phyloP scores from a whole-genome alignment of 1,140 invertebrate genomes.

The Heterodera carotae region DNA sequence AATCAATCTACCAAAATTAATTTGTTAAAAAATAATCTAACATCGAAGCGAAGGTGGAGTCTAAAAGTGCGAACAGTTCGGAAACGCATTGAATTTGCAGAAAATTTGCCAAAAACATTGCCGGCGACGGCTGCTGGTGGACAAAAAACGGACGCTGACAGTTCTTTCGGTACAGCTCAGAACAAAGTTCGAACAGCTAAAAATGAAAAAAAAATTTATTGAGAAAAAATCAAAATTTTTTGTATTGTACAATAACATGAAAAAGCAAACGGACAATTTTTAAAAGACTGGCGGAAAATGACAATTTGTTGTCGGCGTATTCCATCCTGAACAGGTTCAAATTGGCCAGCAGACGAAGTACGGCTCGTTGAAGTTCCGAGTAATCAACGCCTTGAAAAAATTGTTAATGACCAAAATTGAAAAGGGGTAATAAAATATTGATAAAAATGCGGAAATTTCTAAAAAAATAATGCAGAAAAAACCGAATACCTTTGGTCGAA shows the following conservation, averaged over 20 bases:
- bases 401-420: too few species aligned
- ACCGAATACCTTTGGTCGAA: conserved; percentile 15
- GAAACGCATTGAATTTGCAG: conserved; percentile 16
- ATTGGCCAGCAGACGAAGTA: conserved; percentile 7
- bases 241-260: too few species aligned
- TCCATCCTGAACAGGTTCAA: conserved; percentile 8
- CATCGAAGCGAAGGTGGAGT: conserved; percentile 4
- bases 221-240: not conserved
- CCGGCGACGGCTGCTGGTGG: not conserved
- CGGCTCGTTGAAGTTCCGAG: conserved; percentile 4
- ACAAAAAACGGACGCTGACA: conserved; percentile 9
- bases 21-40: not conserved
- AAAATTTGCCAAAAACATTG: conserved; percentile 4
- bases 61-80: conserved; percentile 15
- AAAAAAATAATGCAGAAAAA: not conserved
- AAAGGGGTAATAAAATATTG: too few species aligned
- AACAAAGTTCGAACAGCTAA: conserved; percentile 25
- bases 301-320: not conserved
- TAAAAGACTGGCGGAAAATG: conserved; percentile 16
- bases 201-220: not conserved
- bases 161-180: conserved; percentile 13
- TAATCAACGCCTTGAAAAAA: conserved; percentile 13
- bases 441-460: not conserved
- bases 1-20: too few species aligned
- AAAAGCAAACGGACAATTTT: not conserved